Conservation (phyloP, 1,140 invertebrate species). For the Anastatus disparis region DNA sequence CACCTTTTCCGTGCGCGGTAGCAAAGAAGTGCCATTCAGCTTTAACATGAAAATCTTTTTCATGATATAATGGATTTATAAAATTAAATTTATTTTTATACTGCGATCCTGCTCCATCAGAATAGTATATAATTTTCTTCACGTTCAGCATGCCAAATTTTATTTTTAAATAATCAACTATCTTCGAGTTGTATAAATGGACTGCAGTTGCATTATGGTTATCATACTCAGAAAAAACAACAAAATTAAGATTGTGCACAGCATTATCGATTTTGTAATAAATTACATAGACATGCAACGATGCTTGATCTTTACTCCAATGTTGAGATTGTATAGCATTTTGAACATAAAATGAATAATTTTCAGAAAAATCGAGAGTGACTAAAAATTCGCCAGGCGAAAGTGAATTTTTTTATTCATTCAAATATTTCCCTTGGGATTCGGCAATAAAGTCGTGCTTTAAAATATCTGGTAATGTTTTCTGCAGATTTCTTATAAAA, state of each 20-base stretch:
- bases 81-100: background rate
- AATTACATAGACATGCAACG: background rate
- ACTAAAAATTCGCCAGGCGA: background rate
- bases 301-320: too few species aligned
- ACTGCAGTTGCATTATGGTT: too few species aligned
- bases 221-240: too few species aligned
- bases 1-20: background rate
- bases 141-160: too few species aligned
- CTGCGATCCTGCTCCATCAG: too few species aligned
- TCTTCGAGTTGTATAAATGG: too few species aligned
- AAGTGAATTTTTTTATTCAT: background rate
- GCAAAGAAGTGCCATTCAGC: constrained; percentile 1
- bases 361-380: background rate
- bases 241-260: background rate
- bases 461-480: background rate
- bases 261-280: background rate
- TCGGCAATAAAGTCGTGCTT: background rate
- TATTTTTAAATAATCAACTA: background rate
- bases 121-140: too few species aligned
- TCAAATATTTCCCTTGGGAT: background rate
- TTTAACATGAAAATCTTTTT: background rate
- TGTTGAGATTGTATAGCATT: too few species aligned
- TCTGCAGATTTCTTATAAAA: background rate
- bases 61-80: background rate
- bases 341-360: background rate